phyloP scores from a whole-genome alignment of 2,888 invertebrate genomes.

The Panzeria rudis region DNA sequence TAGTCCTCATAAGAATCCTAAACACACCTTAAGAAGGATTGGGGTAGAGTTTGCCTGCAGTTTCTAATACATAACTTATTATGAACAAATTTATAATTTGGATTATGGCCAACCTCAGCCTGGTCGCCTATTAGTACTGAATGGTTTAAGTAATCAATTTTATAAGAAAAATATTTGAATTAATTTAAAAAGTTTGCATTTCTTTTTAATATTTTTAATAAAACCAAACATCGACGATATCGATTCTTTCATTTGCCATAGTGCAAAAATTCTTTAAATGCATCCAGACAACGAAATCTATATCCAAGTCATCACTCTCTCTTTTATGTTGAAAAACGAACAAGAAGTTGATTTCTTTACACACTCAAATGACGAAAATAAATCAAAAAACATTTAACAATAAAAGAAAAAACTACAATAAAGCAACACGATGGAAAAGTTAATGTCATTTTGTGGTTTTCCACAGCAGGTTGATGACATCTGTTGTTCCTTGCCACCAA shows the following conservation, averaged over 20 bases:
- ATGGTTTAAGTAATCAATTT: no score
- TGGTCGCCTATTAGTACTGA: no score
- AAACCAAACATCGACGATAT: neutral
- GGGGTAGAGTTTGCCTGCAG: no score
- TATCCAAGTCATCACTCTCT: conserved; percentile 28
- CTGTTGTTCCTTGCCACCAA: conserved; percentile 57
- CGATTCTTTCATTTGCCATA: conserved; percentile 1
- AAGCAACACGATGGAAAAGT: conserved; percentile 48
- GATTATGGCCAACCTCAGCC: no score
- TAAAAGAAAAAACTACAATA: conserved; percentile 40
- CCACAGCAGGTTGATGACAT: conserved; percentile 72
- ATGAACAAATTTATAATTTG: no score
- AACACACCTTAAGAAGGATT: no score
- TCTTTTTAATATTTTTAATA: no score
- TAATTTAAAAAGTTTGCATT: no score
- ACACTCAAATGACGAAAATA: conserved; percentile 22
- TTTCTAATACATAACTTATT: no score
- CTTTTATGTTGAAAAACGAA: neutral
- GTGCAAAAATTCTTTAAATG: neutral
- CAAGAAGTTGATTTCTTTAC: conserved; percentile 18
- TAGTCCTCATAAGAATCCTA: no score
- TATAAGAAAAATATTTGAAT: no score
- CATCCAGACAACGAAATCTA: conserved; percentile 25
- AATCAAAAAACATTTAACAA: conserved; percentile 16
- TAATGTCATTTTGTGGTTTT: conserved; percentile 72